A percentile compares a stretch with the other conserved stretches of the same genome.
Evolutionary conservation across 2,888 invertebrate genomes (phyloP).

Genomic region (Drosophila mettleri): DNA sequence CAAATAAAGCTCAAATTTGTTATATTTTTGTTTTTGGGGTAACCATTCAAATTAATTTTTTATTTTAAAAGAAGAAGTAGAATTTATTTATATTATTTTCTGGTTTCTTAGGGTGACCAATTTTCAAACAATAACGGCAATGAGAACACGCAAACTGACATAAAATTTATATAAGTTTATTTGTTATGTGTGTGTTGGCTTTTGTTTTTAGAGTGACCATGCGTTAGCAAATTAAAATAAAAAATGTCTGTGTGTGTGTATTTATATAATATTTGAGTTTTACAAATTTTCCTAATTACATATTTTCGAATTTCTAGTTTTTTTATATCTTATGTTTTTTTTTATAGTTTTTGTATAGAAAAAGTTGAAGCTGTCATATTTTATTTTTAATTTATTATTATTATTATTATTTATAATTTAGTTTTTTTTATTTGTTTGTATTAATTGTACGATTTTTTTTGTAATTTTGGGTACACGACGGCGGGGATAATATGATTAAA

Average conservation of each 20-base stretch:
- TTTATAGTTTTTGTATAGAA: constrained; percentile 53
- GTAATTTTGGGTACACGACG: constrained; percentile 82
- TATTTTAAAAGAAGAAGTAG: no score
- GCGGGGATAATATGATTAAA: constrained; percentile 83
- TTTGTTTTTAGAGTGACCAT: neutral
- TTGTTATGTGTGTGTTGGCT: constrained; percentile 4
- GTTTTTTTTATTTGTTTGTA: constrained; percentile 26
- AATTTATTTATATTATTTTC: neutral
- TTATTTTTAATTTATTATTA: constrained; percentile 25
- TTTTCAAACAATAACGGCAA: neutral
- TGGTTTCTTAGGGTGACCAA: neutral
- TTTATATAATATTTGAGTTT: constrained; percentile 60
- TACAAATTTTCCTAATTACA: constrained; percentile 74
- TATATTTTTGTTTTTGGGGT: no score
- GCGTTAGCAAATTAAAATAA: neutral
- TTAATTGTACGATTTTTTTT: constrained; percentile 55
- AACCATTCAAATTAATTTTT: no score
- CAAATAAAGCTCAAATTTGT: constrained; percentile 13
- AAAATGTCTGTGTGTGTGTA: constrained; percentile 34
- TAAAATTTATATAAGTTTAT: no score
- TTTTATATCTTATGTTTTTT: constrained; percentile 16
- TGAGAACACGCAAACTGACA: neutral
- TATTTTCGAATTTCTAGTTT: constrained; percentile 55
- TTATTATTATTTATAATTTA: constrained; percentile 18
- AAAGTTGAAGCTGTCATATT: constrained; percentile 61